Base-by-base conservation (phyloP, 2,113 vertebrate genomes). In the Brienomyrus brachyistius region DNA sequence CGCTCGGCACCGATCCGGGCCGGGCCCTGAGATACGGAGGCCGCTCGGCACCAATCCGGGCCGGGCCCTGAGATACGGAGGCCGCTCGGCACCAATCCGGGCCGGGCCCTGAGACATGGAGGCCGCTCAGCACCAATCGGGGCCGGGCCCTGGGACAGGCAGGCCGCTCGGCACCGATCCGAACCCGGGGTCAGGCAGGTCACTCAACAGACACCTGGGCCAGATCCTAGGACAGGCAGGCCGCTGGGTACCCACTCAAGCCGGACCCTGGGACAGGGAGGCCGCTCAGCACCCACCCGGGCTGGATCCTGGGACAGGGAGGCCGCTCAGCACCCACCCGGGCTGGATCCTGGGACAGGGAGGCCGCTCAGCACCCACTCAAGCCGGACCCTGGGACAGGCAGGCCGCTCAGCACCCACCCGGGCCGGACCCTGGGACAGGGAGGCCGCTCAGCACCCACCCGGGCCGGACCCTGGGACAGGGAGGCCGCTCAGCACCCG, bases 131-230 rank as follows among this genome's bases (percentile, higher is more conserved):
- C 47, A 70, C 15, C 21, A 0, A 35, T 13, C 50, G 70, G 13
- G 54, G 17, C 74, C 6, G 62, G 83, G n/a, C n/a, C n/a, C n/a
- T n/a, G n/a, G 59, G 91, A 91, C 91, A 92, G 91, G 62, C 80
- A 92, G 85, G 89, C 86, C 88, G 80, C 87, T 50, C n/a, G n/a
- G n/a, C n/a, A n/a, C n/a, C n/a, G n/a, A n/a, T n/a, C n/a, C n/a
- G n/a, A n/a, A n/a, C n/a, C n/a, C n/a, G n/a, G n/a, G 59, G 91
- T 92, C 91, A 92, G 91, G 62, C 80, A 92, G 85, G 89, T 86
- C 88, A 70, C 87, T 50, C 48, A 87, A 89, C 8, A 50, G 8
- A 40, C 48, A 45, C 43, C 91, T 40, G 40, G 40, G 1, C 40
- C 40, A 40, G 40, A 2, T 40, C 2, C 40, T 40, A 40, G 40